phyloP scores from a whole-genome alignment of 92 coral and sea anemone species.

The Palythoa grandis region DNA sequence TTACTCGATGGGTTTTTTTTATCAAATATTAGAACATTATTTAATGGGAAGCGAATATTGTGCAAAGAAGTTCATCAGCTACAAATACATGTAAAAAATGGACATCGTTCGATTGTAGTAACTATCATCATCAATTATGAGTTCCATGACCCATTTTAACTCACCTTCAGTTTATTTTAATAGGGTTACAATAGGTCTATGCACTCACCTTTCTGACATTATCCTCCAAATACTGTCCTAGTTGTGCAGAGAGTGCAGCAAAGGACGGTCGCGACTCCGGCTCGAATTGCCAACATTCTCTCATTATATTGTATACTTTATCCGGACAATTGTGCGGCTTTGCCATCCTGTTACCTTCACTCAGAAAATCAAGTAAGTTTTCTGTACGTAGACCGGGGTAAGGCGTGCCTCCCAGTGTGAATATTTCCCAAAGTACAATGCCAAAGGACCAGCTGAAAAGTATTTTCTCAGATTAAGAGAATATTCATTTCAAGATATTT shows the following conservation, averaged over 20 bases:
- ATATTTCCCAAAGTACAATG: conserved; percentile 75
- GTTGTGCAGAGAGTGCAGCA: conserved; percentile 39
- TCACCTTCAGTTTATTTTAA: too few relatives aligned
- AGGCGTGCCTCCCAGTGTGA: conserved; percentile 80
- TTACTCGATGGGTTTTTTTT: too few relatives aligned
- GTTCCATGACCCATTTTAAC: too few relatives aligned
- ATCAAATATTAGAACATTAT: too few relatives aligned
- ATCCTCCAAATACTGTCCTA: conserved; percentile 31
- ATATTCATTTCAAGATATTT: neutral
- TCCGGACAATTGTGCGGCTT: conserved; percentile 77
- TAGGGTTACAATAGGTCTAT: neutral
- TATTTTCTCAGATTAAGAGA: neutral
- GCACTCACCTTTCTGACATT: conserved; percentile 20
- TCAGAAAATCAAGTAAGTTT: conserved; percentile 69
- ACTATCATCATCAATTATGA: too few relatives aligned
- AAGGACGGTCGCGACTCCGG: conserved; percentile 69
- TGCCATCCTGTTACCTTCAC: conserved; percentile 75
- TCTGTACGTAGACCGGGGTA: conserved; percentile 76
- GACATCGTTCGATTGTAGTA: too few relatives aligned
- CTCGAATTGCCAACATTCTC: conserved; percentile 71
- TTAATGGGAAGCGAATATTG: too few relatives aligned
- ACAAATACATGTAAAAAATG: too few relatives aligned
- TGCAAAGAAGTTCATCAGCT: too few relatives aligned
- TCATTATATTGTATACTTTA: conserved; percentile 70
- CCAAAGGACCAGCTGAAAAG: conserved; percentile 80